Conservation (phyloP, 2,888 invertebrate genomes). For the Drosophila paramelanica region DNA sequence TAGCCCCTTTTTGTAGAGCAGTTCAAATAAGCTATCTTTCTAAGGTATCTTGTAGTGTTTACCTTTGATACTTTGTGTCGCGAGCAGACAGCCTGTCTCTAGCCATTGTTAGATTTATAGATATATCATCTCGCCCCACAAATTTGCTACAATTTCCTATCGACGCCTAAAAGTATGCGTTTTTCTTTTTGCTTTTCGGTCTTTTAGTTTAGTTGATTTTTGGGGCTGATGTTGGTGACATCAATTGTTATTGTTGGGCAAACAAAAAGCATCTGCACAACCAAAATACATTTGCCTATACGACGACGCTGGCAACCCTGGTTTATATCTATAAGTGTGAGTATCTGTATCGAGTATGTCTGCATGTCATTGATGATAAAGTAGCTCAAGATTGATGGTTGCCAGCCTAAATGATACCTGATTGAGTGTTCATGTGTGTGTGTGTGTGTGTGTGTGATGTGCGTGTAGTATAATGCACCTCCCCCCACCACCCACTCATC, state of each 20-base stretch:
- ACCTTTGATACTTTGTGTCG: conserved; percentile 36
- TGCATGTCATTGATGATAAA: conserved; percentile 70
- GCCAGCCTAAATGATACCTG: conserved; percentile 72
- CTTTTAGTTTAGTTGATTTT: conserved; percentile 50
- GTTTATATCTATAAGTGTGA: conserved; percentile 44
- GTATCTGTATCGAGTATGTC: conserved; percentile 51
- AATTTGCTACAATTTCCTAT: conserved; percentile 39
- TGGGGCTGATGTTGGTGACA: conserved; percentile 59
- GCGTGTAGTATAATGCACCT: not conserved
- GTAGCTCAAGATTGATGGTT: conserved; percentile 78
- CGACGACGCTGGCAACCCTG: conserved; percentile 6
- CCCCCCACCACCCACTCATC: not conserved
- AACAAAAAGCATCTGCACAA: conserved; percentile 68
- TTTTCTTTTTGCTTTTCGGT: conserved; percentile 24
- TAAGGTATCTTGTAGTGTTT: conserved; percentile 33
- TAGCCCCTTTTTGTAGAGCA: conserved; percentile 22
- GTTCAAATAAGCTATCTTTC: conserved; percentile 27
- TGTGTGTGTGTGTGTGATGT: not conserved
- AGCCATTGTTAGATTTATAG: conserved; percentile 10
- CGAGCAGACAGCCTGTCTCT: conserved; percentile 12
- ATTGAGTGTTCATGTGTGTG: conserved; percentile 58
- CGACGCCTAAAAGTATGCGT: conserved; percentile 68
- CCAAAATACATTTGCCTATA: conserved; percentile 72
- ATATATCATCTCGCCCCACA: conserved; percentile 45
- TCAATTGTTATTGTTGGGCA: conserved; percentile 79